A percentile compares a stretch with the other conserved stretches of the same genome.
These are phyloP conservation scores for Plebejus anna DNA, from an alignment of 2,888 invertebrate species.

Conservation along the genomic window DNA sequence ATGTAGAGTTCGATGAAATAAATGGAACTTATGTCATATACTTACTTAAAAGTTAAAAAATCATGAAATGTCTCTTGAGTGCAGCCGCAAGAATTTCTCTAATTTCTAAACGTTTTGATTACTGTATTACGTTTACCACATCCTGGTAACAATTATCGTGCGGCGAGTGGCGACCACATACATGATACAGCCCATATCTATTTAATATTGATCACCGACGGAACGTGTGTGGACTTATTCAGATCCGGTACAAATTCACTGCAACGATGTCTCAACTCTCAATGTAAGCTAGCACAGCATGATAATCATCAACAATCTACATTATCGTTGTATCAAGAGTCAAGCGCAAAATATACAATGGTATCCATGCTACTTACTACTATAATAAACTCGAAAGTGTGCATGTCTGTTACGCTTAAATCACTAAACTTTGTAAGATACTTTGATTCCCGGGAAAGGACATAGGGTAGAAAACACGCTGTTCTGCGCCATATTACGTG, in stretches of 20 bases:
- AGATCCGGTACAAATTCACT: not conserved
- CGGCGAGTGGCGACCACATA: not conserved
- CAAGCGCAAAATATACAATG: too few relatives aligned
- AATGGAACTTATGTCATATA: too few relatives aligned
- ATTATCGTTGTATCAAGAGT: not conserved
- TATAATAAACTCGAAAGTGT: too few relatives aligned
- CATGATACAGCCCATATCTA: not conserved
- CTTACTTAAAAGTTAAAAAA: too few relatives aligned
- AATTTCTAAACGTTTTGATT: not conserved
- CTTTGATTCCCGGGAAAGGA: too few relatives aligned
- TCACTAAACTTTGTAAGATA: too few relatives aligned
- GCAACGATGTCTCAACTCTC: not conserved
- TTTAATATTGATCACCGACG: slow-evolving; percentile 3
- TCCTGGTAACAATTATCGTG: not conserved
- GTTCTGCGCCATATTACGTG: too few relatives aligned
- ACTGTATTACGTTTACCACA: not conserved
- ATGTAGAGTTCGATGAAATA: too few relatives aligned
- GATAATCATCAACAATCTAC: not conserved
- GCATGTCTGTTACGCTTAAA: too few relatives aligned
- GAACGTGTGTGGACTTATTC: slow-evolving; percentile 8
- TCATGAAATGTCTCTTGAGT: not conserved
- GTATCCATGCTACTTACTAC: too few relatives aligned
- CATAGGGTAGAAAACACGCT: too few relatives aligned
- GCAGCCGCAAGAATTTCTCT: not conserved
- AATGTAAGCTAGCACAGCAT: not conserved